Evolutionary conservation across 2,113 vertebrate genomes (phyloP).

Genomic region (Clarias batrachus): DNA sequence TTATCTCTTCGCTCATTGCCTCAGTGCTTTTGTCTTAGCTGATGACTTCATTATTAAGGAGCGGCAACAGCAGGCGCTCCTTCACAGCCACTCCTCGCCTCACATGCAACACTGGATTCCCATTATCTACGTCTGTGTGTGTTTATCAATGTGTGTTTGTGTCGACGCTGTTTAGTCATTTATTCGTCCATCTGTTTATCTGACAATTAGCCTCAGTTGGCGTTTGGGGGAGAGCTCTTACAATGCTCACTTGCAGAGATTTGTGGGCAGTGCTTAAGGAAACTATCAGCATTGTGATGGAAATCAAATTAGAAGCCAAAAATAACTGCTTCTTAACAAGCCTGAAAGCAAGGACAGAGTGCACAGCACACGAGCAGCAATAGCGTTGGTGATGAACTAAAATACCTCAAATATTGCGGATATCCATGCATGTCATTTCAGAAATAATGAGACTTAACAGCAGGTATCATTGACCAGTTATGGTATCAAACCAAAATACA

Average conservation of each 20-base stretch:
- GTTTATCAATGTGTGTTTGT: slow-evolving; percentile 13
- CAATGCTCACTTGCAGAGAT: not conserved
- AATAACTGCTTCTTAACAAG: slow-evolving; percentile 43
- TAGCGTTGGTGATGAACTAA: slow-evolving; percentile 37
- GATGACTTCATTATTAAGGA: slow-evolving; percentile 21
- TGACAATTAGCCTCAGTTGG: slow-evolving; percentile 29
- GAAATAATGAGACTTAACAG: not conserved
- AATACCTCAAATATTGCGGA: not conserved
- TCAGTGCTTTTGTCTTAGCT: not conserved
- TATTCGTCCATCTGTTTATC: slow-evolving; percentile 35
- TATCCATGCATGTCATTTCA: not conserved
- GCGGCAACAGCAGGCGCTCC: slow-evolving; percentile 2
- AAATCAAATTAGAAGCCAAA: slow-evolving; percentile 51
- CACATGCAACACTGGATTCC: slow-evolving; percentile 4
- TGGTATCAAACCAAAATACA: not conserved
- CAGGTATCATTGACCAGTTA: not conserved
- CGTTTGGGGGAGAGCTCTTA: not conserved
- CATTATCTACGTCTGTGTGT: slow-evolving; percentile 1
- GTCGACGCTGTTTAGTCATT: slow-evolving; percentile 24
- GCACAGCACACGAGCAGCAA: slow-evolving; percentile 4
- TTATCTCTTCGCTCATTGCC: not conserved
- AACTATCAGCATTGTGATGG: slow-evolving; percentile 26
- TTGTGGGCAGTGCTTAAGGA: slow-evolving; percentile 18
- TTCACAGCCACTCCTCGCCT: slow-evolving; percentile 13
- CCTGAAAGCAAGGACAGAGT: slow-evolving; percentile 29